phyloP scores from a whole-genome alignment of 2,113 vertebrate species.

The Craseonycteris thonglongyai region DNA sequence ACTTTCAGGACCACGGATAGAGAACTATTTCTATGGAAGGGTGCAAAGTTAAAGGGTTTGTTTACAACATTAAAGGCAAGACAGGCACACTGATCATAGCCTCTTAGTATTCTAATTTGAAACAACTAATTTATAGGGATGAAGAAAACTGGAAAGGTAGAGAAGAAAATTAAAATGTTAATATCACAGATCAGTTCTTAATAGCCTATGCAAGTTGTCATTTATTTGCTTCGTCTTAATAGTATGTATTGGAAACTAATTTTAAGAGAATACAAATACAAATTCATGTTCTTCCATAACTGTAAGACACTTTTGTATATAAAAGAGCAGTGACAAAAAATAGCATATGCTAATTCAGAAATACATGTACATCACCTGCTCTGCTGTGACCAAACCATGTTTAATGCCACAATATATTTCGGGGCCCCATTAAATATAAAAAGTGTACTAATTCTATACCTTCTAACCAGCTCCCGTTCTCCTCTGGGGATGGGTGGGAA shows the following conservation, averaged over 20 bases:
- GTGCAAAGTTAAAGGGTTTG: conserved; percentile 47
- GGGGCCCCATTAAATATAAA: neutral
- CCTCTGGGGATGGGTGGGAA: neutral
- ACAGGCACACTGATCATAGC: conserved; percentile 35
- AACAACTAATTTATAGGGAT: conserved; percentile 38
- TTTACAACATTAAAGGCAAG: conserved; percentile 42
- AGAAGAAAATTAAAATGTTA: neutral
- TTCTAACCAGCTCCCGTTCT: conserved; percentile 27
- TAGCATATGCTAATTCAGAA: conserved; percentile 46
- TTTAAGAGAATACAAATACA: conserved; percentile 36
- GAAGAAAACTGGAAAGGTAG: neutral
- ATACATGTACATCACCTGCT: conserved; percentile 52
- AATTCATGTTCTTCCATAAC: conserved; percentile 7
- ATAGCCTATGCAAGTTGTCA: neutral
- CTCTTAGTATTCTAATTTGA: conserved; percentile 36
- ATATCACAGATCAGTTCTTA: neutral
- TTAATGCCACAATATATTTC: conserved; percentile 47
- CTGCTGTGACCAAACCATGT: conserved; percentile 43
- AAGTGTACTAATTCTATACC: conserved; percentile 10
- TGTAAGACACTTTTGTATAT: conserved; percentile 31
- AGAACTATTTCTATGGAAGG: neutral
- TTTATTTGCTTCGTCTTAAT: neutral
- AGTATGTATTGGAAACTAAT: neutral
- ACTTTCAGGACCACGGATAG: conserved; percentile 63
- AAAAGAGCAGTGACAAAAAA: conserved; percentile 32